These are phyloP conservation scores for Sitophilus oryzae DNA, from an alignment of 1,140 invertebrate genomes.

Conservation along the genomic window DNA sequence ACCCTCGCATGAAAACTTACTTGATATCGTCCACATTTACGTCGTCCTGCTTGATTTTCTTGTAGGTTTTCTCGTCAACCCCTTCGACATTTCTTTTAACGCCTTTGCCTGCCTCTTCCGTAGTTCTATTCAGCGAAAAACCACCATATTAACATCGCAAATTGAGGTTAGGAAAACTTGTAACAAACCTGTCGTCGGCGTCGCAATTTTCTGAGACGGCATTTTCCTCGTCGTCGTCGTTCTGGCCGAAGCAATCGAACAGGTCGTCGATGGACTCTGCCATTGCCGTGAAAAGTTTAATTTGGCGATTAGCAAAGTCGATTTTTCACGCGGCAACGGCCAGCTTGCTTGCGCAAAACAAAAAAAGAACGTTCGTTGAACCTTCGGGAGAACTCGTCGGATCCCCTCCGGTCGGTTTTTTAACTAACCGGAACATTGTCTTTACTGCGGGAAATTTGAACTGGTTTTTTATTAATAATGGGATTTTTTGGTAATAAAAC, in stretches of 20 bases:
- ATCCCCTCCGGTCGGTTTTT: background rate
- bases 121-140: conserved; percentile 19
- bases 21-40: conserved; percentile 36
- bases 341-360: conserved; percentile 14
- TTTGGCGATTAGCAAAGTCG: background rate
- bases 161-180: conserved; percentile 35
- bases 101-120: conserved; percentile 8
- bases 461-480: too few species aligned
- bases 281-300: too few species aligned
- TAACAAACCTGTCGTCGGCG: conserved; percentile 31
- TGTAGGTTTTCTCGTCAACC: conserved; percentile 13
- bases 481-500: background rate
- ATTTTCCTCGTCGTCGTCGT: conserved; percentile 13
- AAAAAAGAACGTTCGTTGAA: conserved; percentile 12
- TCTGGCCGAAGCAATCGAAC: conserved; percentile 39
- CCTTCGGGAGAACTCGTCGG: too few species aligned
- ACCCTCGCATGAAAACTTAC: conserved; percentile 23
- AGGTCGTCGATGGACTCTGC: conserved; percentile 40
- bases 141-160: conserved; percentile 27
- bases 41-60: conserved; percentile 28
- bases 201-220: conserved; percentile 19
- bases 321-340: conserved; percentile 7
- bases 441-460: background rate
- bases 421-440: too few species aligned
- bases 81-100: conserved; percentile 17